A percentile compares a stretch with the other conserved stretches of the same genome.
Evolutionary conservation across 2,888 invertebrate genomes (phyloP).

Genomic region (Pseudococcus jackbeardsleyi): DNA sequence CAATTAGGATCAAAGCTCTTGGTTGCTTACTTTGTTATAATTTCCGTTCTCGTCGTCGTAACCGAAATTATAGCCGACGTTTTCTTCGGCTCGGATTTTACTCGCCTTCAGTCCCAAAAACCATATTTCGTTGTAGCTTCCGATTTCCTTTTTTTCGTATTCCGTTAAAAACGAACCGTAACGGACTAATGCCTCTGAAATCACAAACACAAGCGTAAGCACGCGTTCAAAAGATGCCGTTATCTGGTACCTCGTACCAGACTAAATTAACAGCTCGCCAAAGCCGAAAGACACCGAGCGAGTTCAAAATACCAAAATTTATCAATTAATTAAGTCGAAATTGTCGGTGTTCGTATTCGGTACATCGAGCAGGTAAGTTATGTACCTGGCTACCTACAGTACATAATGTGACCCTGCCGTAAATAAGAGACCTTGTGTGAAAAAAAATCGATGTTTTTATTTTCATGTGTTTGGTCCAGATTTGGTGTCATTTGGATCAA

Average conservation of each 20-base stretch:
- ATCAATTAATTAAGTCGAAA: neutral
- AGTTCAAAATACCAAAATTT: neutral
- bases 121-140: constrained; percentile 94
- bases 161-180: constrained; percentile 88
- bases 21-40: constrained; percentile 85
- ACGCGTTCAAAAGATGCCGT: neutral
- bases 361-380: too few relatives aligned
- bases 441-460: too few relatives aligned
- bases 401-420: too few relatives aligned
- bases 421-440: too few relatives aligned
- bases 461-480: too few relatives aligned
- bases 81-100: constrained; percentile 87
- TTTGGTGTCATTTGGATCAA: too few relatives aligned
- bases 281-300: neutral
- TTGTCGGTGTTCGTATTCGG: neutral
- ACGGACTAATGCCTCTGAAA: constrained; percentile 84
- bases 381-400: too few relatives aligned
- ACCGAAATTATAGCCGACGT: constrained; percentile 85
- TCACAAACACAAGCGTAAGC: constrained; percentile 10
- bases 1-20: neutral
- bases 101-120: constrained; percentile 89
- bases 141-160: constrained; percentile 91
- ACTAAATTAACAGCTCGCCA: neutral
- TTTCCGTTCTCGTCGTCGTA: constrained; percentile 95
- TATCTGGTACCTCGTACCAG: neutral